Base-by-base conservation (phyloP, 1,140 invertebrate species). In the Eupeodes corollae region DNA sequence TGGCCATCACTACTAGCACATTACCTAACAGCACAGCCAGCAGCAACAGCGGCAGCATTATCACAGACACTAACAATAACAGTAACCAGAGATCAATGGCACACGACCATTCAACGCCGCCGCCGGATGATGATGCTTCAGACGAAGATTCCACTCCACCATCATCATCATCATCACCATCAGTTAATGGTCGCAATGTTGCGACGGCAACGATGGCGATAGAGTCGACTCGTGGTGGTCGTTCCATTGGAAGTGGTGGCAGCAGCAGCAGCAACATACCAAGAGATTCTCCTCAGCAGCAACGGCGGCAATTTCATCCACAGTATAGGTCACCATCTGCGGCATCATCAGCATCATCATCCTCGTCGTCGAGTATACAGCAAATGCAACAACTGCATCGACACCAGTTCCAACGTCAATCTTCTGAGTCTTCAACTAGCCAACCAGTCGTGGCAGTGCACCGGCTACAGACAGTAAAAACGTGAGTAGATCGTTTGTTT, bases 401-500 rank as follows among this genome's bases (percentile, higher is more conserved):
- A 26, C 44, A 39, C 6, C 46, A 48, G 31, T n/a, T 32, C n/a
- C 46, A 26, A 15, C 32, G 31, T 19, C n/a, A 39, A n/a, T 42
- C n/a, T n/a, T n/a, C 13, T 19, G 21, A 26, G 21, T 26, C 21
- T 26, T 26, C 21, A 26, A 26, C 21, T 26, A 26, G 21, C 21
- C 21, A 26, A 26, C 21, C 21, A 26, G 21, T 26, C 21, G 21
- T 26, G 15, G 21, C 50, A 26, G 40, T 18, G 49, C 48, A 19
- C 12, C 49, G 44, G 13, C 46, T 26, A 31, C 47, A 52, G 39
- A 49, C 61, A 40, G 42, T 52, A 14, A 65, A 65, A 61, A 59
- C 59, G 63, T 65, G 48, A 65, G 62, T 61, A 35, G 41, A 21
- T 40, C 42, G 47, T 44, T 50, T 26, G 35, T 37, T n/a, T 16